Evolutionary conservation across 2,888 invertebrate genomes (phyloP).

Genomic region (Ferdinandea cuprea): DNA sequence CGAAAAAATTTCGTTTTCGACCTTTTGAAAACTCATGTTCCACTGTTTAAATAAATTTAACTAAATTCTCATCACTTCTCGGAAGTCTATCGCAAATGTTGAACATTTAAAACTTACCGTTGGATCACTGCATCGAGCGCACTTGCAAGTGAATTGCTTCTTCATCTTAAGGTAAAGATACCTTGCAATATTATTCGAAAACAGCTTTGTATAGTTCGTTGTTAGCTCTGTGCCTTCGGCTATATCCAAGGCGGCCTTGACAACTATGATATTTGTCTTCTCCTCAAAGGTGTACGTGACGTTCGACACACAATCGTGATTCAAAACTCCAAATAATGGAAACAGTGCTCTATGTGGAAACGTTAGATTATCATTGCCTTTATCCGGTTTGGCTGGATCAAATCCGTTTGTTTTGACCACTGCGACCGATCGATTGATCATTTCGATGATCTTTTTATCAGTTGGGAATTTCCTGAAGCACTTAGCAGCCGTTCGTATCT

Average conservation of each 20-base stretch:
- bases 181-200: constrained; percentile 88
- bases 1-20: background rate
- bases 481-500: constrained; percentile 80
- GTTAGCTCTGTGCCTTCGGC: constrained; percentile 87
- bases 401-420: constrained; percentile 82
- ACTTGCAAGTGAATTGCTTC: constrained; percentile 88
- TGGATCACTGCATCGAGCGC: constrained; percentile 88
- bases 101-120: constrained; percentile 85
- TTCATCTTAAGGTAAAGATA: constrained; percentile 85
- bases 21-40: constrained; percentile 5
- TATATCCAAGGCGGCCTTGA: constrained; percentile 86
- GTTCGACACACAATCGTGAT: constrained; percentile 89
- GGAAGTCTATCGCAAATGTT: too few relatives aligned
- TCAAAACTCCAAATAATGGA: constrained; percentile 87
- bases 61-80: too few relatives aligned
- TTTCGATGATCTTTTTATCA: constrained; percentile 80
- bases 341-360: constrained; percentile 86
- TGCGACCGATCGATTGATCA: constrained; percentile 81
- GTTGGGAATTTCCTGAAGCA: constrained; percentile 81
- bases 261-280: constrained; percentile 85
- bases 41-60: too few relatives aligned
- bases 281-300: constrained; percentile 88
- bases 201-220: constrained; percentile 88
- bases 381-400: constrained; percentile 79
- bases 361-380: constrained; percentile 79